Base-by-base conservation (phyloP, 2,888 invertebrate genomes). In the Psylliodes chrysocephalus region DNA sequence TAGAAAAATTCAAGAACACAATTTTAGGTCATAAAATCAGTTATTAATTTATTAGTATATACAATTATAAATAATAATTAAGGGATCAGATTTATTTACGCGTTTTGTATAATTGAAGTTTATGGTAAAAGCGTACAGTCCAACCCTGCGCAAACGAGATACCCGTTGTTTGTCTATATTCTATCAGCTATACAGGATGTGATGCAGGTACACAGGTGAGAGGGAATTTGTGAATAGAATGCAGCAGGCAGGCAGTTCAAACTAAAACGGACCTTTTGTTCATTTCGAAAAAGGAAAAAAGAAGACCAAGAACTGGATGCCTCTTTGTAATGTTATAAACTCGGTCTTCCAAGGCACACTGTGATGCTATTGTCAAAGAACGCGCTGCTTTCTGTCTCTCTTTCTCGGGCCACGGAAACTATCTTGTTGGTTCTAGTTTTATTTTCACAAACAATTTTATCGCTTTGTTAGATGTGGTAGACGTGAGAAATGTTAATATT, bases 201-300 rank as follows among this genome's bases (percentile, higher is more conserved):
- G 69, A 78, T 80, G 79, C 80, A 81, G 80, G 81, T 81, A 81
- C 77, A 80, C 81, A 81, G 81, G 81, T 81, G 81, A 80, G 79
- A 76, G 77, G 75, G 54, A 53, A 25, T 44, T 76, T 71, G 76
- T 80, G 81, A 80, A 81, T 81, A 79, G 80, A 81, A 79, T 57
- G 57, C 57, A 57, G 47, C 57, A 57, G 57, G 79, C 80, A 80
- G 79, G 79, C 79, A 79, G n/a, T n/a, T n/a, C n/a, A n/a, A n/a
- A 44, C 19, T 44, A 40, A 49, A 60, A 52, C 52, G 76, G 76
- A 77, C 77, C 79, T 77, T 80, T 81, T 81, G 79, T 80, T 72
- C 68, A 71, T 64, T 60, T 46, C 38, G 42, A 54, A 56, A 44
- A 19, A 49, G 14, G 38, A 47, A 57, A 47, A 47, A 47, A 47